Percentiles rank a stretch among this genome's conserved stretches.
phyloP scores from a whole-genome alignment of 2,888 invertebrate species.

The Phymatocera aterrima region DNA sequence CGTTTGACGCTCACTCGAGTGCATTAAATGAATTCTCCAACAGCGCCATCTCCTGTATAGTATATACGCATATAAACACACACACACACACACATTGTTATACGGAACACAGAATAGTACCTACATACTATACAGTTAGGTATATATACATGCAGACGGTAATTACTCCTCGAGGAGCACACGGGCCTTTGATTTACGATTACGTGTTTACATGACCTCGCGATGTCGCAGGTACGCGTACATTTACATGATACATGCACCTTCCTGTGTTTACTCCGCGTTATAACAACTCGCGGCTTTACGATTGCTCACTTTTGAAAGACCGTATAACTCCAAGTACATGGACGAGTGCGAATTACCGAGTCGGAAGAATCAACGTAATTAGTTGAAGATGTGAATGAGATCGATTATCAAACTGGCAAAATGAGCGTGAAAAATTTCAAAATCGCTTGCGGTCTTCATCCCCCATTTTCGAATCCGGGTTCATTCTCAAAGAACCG shows the following conservation, averaged over 20 bases:
- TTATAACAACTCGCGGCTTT: constrained; percentile 49
- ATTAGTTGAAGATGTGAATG: neutral
- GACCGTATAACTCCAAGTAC: neutral
- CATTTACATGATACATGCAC: no score
- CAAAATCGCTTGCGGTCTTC: no score
- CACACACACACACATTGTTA: no score
- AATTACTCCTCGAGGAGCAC: constrained; percentile 11
- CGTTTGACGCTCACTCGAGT: neutral
- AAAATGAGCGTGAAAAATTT: no score
- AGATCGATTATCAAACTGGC: no score
- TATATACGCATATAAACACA: no score
- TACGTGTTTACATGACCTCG: constrained; percentile 55
- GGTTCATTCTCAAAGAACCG: no score
- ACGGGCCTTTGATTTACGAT: constrained; percentile 53
- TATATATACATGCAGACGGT: neutral
- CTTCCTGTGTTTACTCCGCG: constrained; percentile 57
- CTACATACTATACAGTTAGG: constrained; percentile 34
- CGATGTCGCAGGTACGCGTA: no score
- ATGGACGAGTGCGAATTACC: constrained; percentile 12
- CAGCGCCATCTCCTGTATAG: neutral
- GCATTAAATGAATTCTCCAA: no score
- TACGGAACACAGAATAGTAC: no score
- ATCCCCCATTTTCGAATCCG: no score
- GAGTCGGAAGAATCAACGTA: neutral
- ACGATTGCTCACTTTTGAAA: constrained; percentile 33